Conservation (phyloP, 92 coral and sea anemone genomes). For the Actinernus sp. region DNA sequence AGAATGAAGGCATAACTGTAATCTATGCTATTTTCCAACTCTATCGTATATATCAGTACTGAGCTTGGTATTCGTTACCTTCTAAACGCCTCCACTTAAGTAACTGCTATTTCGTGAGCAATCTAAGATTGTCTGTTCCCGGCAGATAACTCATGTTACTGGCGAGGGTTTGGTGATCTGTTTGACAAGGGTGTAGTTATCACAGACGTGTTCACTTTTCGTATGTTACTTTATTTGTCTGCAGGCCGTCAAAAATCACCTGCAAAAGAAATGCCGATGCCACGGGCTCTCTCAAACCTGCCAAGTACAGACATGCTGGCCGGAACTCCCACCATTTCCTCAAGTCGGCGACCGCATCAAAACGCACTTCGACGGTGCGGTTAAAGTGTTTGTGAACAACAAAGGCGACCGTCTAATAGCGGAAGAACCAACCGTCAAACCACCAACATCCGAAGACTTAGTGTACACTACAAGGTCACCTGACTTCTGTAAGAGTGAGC, state of each 20-base stretch:
- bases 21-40: not conserved
- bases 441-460: constrained; percentile 85
- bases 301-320: constrained; percentile 83
- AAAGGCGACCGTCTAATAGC: constrained; percentile 71
- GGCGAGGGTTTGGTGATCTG: too few species aligned
- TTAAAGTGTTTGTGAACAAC: constrained; percentile 77
- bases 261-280: constrained; percentile 86
- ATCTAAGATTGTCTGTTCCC: too few species aligned
- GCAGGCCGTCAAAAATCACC: constrained; percentile 88
- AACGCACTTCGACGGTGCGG: constrained; percentile 91
- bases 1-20: too few species aligned
- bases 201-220: too few species aligned
- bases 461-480: constrained; percentile 95
- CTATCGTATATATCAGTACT: too few species aligned
- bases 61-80: too few species aligned
- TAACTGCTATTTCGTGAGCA: too few species aligned
- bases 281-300: constrained; percentile 93
- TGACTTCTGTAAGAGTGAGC: constrained; percentile 75
- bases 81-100: too few species aligned
- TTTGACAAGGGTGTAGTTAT: too few species aligned
- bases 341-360: constrained; percentile 75
- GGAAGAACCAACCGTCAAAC: constrained; percentile 79
- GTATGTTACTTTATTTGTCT: not conserved
- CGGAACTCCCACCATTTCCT: constrained; percentile 72
- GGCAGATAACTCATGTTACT: too few species aligned